Conservation (phyloP, 2,797 vertebrate species). For the Chelonia mydas region DNA sequence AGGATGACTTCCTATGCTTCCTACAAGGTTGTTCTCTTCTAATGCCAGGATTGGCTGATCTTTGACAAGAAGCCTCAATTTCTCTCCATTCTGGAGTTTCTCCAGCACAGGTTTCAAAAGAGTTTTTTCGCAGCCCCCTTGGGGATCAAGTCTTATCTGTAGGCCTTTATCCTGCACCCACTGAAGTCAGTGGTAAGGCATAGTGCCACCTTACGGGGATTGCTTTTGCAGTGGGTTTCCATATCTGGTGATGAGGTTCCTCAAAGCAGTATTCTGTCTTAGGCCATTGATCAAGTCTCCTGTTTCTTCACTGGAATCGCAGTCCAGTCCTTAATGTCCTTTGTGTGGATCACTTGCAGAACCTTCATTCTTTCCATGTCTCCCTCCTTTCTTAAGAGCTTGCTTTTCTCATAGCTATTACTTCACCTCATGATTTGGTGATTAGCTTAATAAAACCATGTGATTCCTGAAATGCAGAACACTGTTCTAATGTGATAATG, state of each 20-base stretch:
- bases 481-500: background rate
- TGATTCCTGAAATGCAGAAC: background rate
- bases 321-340: background rate
- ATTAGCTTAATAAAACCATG: background rate
- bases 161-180: background rate
- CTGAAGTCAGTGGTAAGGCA: background rate
- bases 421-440: background rate
- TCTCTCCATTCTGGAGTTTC: background rate
- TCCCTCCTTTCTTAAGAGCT: background rate
- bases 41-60: background rate
- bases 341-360: background rate
- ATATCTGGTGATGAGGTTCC: background rate
- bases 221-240: background rate
- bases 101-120: background rate
- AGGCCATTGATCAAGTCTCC: background rate
- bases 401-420: background rate
- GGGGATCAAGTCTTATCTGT: background rate
- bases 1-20: background rate
- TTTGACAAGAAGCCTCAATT: background rate
- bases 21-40: background rate
- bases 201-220: background rate
- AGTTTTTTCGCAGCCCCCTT: background rate
- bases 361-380: background rate
- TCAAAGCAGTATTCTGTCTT: background rate
- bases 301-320: background rate